Percentiles rank a stretch among this genome's conserved stretches.
Evolutionary conservation across 2,113 vertebrate species (phyloP).

Genomic region (Cynocephalus volans): DNA sequence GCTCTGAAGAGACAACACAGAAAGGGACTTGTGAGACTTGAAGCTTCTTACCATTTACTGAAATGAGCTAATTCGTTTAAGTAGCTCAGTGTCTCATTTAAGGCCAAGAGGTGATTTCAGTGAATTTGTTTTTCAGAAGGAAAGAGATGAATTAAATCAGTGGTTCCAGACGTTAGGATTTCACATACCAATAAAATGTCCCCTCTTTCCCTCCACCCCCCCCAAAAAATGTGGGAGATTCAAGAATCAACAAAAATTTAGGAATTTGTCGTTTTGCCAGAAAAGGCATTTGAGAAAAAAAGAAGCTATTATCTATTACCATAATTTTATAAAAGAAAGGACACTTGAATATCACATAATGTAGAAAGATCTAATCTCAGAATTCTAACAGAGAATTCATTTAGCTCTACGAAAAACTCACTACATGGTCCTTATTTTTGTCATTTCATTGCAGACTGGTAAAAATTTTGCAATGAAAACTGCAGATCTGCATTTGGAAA

Average conservation of each 20-base stretch:
- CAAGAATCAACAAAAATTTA: not conserved
- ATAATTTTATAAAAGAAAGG: constrained; percentile 25
- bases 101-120: not conserved
- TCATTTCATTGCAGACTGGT: not conserved
- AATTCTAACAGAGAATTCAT: not conserved
- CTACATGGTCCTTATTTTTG: not conserved
- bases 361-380: not conserved
- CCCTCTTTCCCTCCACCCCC: not conserved
- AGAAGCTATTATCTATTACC: not conserved
- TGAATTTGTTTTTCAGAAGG: not conserved
- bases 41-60: not conserved
- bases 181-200: not conserved
- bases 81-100: not conserved
- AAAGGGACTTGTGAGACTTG: not conserved
- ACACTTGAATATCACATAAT: not conserved
- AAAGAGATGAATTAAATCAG: not conserved
- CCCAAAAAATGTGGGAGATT: not conserved
- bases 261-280: constrained; percentile 14
- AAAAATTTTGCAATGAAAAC: not conserved
- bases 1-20: not conserved
- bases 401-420: not conserved
- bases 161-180: not conserved
- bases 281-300: not conserved
- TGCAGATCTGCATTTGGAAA: not conserved
- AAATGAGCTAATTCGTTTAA: not conserved